Evolutionary conservation across 2,113 vertebrate species (phyloP).

Genomic region (Piliocolobus tephrosceles): DNA sequence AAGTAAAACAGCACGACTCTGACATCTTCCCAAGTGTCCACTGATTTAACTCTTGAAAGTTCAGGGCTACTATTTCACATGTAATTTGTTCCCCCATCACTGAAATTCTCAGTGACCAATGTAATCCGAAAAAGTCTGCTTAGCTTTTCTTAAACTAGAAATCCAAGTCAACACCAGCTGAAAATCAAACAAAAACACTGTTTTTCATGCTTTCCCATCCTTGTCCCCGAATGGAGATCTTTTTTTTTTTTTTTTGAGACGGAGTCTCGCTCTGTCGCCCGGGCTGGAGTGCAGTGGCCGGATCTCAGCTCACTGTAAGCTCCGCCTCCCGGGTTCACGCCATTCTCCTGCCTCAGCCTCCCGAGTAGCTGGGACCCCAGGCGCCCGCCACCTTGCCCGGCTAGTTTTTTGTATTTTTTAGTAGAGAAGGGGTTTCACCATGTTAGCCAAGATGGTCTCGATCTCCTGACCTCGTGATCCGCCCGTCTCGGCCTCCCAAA

Average conservation of each 20-base stretch:
- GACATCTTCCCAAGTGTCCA: neutral
- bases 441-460: no score
- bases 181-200: neutral
- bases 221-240: neutral
- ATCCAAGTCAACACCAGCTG: neutral
- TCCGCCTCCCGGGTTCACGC: no score
- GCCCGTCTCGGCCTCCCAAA: no score
- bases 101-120: neutral
- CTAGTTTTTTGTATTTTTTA: no score
- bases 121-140: neutral
- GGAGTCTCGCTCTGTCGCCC: no score
- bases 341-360: no score
- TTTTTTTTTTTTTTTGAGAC: neutral
- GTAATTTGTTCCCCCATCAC: neutral
- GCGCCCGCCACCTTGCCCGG: no score
- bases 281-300: no score
- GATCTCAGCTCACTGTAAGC: no score
- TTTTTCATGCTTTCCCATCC: neutral
- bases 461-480: no score
- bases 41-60: neutral
- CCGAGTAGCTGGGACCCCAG: no score
- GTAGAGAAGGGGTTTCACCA: no score
- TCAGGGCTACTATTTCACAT: neutral
- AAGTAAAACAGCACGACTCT: neutral
- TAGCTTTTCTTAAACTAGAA: neutral